phyloP scores from a whole-genome alignment of 1,140 invertebrate species.

The Ceratina japonica region DNA sequence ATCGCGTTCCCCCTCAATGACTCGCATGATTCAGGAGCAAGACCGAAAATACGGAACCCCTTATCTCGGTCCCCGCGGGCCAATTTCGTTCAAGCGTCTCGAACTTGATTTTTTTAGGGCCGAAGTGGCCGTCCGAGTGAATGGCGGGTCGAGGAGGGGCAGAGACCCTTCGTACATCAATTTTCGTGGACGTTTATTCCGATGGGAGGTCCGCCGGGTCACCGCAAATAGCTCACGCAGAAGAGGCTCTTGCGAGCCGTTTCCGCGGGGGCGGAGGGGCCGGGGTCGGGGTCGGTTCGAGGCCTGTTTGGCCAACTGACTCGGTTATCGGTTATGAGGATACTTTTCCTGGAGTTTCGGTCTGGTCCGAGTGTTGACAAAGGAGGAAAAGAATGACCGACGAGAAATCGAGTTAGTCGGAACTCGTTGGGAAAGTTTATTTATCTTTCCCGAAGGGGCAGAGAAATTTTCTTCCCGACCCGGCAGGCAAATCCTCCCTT shows the following conservation, averaged over 20 bases:
- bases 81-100: neutral
- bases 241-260: neutral
- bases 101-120: slow-evolving; percentile 6
- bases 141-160: neutral
- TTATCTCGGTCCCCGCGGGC: neutral
- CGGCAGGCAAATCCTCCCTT: too few species aligned
- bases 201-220: neutral
- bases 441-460: neutral
- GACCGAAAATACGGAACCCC: neutral
- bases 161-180: neutral
- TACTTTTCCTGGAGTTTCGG: slow-evolving; percentile 6
- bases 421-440: slow-evolving; percentile 27
- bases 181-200: slow-evolving; percentile 13
- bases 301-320: neutral
- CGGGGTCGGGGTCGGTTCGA: neutral
- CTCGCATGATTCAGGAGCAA: neutral
- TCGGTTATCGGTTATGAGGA: slow-evolving; percentile 32
- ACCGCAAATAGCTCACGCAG: neutral
- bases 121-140: neutral
- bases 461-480: too few species aligned
- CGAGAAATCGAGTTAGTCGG: slow-evolving; percentile 26
- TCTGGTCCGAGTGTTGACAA: slow-evolving; percentile 27
- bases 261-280: neutral
- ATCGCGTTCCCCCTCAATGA: neutral
- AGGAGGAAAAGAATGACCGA: neutral